These are phyloP conservation scores for Botrylloides violaceus DNA, from an alignment of 23 tunicate genomes.

Conservation along the genomic window DNA sequence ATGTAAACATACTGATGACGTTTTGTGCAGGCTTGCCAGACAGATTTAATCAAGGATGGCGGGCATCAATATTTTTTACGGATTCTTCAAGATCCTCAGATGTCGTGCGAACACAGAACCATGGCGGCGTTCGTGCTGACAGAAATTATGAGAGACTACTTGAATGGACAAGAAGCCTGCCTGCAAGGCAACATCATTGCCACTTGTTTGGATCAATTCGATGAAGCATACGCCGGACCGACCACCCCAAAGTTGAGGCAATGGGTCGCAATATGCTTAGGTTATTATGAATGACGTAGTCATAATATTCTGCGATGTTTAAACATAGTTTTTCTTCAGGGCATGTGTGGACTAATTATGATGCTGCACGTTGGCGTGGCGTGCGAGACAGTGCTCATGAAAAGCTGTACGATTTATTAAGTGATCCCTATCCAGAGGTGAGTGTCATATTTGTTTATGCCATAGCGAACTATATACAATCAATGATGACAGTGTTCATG, in stretches of 20 bases:
- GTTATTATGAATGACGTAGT: slow-evolving; percentile 13
- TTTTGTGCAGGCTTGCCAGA: slow-evolving; percentile 52
- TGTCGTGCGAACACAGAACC: slow-evolving; percentile 52
- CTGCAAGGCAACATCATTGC: slow-evolving; percentile 74
- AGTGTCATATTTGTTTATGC: too few species aligned
- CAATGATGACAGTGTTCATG: too few species aligned
- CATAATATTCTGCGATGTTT: background rate
- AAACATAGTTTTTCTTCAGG: slow-evolving; percentile 25
- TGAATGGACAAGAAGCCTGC: slow-evolving; percentile 63
- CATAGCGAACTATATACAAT: too few species aligned
- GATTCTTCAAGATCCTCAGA: slow-evolving; percentile 76
- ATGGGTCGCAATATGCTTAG: slow-evolving; percentile 91
- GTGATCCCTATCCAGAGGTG: slow-evolving; percentile 84
- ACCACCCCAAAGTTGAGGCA: slow-evolving; percentile 51
- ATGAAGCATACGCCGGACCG: slow-evolving; percentile 37
- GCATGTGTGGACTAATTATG: slow-evolving; percentile 84
- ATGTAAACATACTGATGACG: too few species aligned
- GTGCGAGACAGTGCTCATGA: slow-evolving; percentile 81
- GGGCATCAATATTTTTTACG: slow-evolving; percentile 86
- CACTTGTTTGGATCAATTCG: slow-evolving; percentile 75
- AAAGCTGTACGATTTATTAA: slow-evolving; percentile 60
- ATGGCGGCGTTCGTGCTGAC: slow-evolving; percentile 92
- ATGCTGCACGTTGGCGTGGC: slow-evolving; percentile 85
- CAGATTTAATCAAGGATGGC: slow-evolving; percentile 77
- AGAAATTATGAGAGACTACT: slow-evolving; percentile 51